Evolutionary conservation across 2,888 invertebrate species (phyloP), one percentile per base, ranked within the genome.

Genomic region (Emmelina monodactyla): DNA sequence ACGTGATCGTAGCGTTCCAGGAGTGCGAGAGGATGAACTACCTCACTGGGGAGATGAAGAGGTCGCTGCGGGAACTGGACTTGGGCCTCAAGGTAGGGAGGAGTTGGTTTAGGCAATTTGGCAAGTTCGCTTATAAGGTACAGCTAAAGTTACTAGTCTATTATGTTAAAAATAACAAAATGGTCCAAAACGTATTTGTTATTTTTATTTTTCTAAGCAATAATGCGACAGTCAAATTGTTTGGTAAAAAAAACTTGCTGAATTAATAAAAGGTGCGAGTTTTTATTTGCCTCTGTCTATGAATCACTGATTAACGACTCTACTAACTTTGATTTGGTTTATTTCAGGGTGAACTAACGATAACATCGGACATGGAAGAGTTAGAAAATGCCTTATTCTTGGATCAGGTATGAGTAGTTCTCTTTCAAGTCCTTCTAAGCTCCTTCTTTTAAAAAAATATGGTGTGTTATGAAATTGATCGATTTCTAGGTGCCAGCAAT

Each of bases 11-110:
- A 0, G 93, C 93, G 0, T 92, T 94, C 56, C 94, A 97, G 62
- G 97, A 97, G 72, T 96, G 96, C 57, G 97, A 97, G 66, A 82
- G 97, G 32, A 97, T 97, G 96, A 97, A 97, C 69, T 86, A 87
- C 49, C 80, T 97, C 22, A 95, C 94, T 0, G 87, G 88, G 2
- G 96, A 96, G 78, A 91, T 97, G 72, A 92, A 94, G 50, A 78
- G 94, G 32, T 93, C 95, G 1, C 79, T 97, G 2, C 89, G 91
- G 52, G 97, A 97, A 68, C 78, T 97, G 29, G 96, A 97, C 68
- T 82, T 97, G 30, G 97, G 97, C 1, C 76, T 97, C 5, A 97
- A 97, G 83, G 89, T 88, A 56, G 4, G 11, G n/a, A 28, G 7
- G 5, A n/a, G n/a, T n/a, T n/a, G n/a, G n/a, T n/a, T n/a, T n/a